Evolutionary conservation across 2,888 invertebrate genomes (phyloP).

Genomic region (Nomada ferruginata): DNA sequence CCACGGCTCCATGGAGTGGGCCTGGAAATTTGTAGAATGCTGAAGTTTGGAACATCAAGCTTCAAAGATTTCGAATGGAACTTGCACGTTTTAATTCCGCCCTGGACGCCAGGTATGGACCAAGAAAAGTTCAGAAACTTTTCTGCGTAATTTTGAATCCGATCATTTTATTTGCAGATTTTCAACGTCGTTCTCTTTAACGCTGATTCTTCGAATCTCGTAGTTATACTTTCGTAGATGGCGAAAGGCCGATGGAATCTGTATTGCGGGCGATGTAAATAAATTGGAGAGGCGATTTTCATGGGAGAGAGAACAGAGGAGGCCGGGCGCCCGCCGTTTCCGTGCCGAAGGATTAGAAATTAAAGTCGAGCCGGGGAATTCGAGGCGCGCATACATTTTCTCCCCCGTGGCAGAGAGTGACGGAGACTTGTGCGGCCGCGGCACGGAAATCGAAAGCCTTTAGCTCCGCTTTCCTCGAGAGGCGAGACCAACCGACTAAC

Average conservation of each 20-base stretch:
- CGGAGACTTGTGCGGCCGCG: conserved; percentile 39
- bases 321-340: conserved; percentile 2
- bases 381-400: conserved; percentile 48
- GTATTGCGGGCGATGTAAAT: not conserved
- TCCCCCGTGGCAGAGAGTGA: conserved; percentile 23
- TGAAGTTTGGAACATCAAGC: not conserved
- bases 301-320: conserved; percentile 5
- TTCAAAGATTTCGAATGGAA: not conserved
- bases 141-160: too few relatives aligned
- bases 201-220: too few relatives aligned
- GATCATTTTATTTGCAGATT: too few relatives aligned
- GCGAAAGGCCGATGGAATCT: not conserved
- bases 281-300: conserved; percentile 12
- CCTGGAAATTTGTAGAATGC: too few relatives aligned
- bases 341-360: conserved; percentile 49
- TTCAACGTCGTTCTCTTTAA: too few relatives aligned
- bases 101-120: too few relatives aligned
- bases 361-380: conserved; percentile 40
- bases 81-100: too few relatives aligned
- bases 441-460: conserved; percentile 66
- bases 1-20: too few relatives aligned
- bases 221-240: not conserved
- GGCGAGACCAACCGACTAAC: conserved; percentile 67
- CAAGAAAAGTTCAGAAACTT: too few relatives aligned
- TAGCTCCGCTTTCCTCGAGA: conserved; percentile 63